These are phyloP conservation scores for Trididemnum clinides DNA, from an alignment of 23 tunicate species.

Conservation along the genomic window DNA sequence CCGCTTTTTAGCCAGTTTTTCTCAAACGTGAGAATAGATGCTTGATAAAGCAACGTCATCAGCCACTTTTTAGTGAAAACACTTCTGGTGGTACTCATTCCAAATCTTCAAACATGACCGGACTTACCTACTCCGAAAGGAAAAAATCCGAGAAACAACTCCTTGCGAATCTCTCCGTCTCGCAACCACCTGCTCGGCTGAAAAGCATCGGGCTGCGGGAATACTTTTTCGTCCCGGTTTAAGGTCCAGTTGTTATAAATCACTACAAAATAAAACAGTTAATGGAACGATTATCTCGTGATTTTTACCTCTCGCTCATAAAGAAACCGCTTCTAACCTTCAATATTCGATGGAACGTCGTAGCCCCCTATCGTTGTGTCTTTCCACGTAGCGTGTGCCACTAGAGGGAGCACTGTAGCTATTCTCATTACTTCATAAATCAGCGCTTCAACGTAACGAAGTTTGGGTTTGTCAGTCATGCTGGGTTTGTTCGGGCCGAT, in stretches of 20 bases:
- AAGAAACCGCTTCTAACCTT: no score
- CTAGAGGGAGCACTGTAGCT: conserved; percentile 71
- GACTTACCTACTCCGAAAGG: conserved; percentile 90
- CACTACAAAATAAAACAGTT: conserved; percentile 40
- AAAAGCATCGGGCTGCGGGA: conserved; percentile 73
- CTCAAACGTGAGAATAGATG: no score
- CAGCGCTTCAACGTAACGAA: conserved; percentile 71
- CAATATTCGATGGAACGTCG: conserved; percentile 57
- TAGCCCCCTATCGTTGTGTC: conserved; percentile 71
- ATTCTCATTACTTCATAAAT: conserved; percentile 69
- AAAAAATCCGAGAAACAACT: conserved; percentile 56
- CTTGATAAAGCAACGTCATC: no score
- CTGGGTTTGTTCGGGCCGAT: conserved; percentile 69
- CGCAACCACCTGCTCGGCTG: conserved; percentile 73
- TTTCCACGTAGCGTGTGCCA: conserved; percentile 80
- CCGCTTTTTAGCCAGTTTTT: no score
- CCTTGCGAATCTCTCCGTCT: conserved; percentile 65
- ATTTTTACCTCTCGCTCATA: no score
- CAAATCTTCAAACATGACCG: no score
- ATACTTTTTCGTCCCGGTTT: conserved; percentile 70
- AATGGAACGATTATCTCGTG: no score
- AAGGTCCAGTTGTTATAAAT: conserved; percentile 86
- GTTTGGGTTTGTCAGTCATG: conserved; percentile 60
- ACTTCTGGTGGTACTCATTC: no score
- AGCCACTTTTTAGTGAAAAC: no score